Evolutionary conservation across 2,888 invertebrate species (phyloP), one percentile per base, ranked within the genome.

Genomic region (Nowickia ferox): DNA sequence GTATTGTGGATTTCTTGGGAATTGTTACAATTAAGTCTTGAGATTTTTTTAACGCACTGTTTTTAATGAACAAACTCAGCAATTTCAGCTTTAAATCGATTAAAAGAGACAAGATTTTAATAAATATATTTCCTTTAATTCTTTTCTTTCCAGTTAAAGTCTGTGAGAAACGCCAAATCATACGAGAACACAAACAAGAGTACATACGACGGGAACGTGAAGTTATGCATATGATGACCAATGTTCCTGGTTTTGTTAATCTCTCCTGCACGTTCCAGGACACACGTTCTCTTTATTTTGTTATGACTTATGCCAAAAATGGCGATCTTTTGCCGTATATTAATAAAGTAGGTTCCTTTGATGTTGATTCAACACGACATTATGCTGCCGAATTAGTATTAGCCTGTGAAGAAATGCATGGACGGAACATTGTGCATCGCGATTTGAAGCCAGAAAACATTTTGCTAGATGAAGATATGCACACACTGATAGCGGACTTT

Each of bases 401-500:
- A 88, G 99, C 98, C 19, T 94, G 99, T 89, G 98, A 98, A 93
- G 96, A 97, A 91, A 95, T 99, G 93, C 98, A 98, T 92, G 95
- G 95, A 55, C 95, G 97, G 89, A 96, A 96, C 87, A 96, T 99
- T 87, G 96, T 99, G 90, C 99, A 99, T 93, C 95, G 98, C 83
- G 99, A 99, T 93, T 94, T 99, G 89, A 99, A 99, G 92, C 99
- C 99, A 9, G 93, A 99, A 93, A 99, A 99, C 93, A 98, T 99
- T 89, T 94, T 99, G 68, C 94, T 99, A 88, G 97, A 97, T 93
- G 97, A 98, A 92, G 96, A 97, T 89, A 98, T 99, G 97, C 99
- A 99, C 93, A 96, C 99, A 88, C 95, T 97, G 90, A 96, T 99
- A 86, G 98, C 98, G 59, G 99, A 99, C 93, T 99, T 99, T 93